phyloP scores from a whole-genome alignment of 92 coral and sea anemone species.

The Montipora capitata region DNA sequence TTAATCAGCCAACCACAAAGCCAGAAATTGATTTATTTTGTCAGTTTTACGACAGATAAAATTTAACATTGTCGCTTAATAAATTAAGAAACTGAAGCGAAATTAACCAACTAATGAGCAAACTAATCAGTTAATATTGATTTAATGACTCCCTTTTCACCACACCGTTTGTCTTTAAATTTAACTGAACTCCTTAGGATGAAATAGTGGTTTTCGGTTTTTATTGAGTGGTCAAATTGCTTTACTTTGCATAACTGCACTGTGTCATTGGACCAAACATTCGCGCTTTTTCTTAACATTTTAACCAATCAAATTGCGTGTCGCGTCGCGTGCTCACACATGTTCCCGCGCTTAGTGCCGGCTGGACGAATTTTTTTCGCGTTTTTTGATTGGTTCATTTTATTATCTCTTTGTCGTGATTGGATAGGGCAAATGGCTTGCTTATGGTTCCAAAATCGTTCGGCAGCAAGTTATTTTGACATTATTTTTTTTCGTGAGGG shows the following conservation, averaged over 20 bases:
- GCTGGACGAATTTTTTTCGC: no score
- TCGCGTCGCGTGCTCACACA: no score
- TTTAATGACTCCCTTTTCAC: neutral
- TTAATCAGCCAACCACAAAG: constrained; percentile 19
- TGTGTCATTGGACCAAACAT: neutral
- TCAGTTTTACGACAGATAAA: neutral
- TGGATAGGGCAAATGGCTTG: no score
- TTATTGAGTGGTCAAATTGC: neutral
- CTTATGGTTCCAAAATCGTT: no score
- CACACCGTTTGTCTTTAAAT: neutral
- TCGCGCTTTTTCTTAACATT: neutral
- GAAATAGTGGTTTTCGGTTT: neutral
- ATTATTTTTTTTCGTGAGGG: no score
- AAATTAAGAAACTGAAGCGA: neutral
- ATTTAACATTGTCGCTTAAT: neutral
- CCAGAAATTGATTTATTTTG: neutral
- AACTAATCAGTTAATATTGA: neutral
- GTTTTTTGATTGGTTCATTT: no score
- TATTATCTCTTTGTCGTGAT: no score
- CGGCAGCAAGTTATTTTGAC: no score
- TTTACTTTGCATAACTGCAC: neutral
- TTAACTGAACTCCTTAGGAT: neutral
- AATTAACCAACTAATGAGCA: neutral
- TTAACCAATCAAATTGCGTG: no score
- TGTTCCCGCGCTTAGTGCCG: no score